phyloP scores from a whole-genome alignment of 2,113 vertebrate species.

The Macaca mulatta region DNA sequence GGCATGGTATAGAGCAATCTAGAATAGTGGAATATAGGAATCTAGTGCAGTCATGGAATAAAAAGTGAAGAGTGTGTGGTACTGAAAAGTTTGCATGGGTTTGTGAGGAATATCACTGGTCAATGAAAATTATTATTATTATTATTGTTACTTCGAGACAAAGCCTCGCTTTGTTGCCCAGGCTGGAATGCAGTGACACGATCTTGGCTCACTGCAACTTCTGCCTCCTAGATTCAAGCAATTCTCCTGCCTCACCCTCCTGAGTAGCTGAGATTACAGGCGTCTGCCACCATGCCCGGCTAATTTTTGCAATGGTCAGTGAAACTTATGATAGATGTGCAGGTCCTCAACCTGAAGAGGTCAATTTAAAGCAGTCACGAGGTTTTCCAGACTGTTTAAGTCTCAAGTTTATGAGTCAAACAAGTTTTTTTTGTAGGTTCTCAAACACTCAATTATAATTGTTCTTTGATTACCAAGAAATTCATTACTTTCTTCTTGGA shows the following conservation, averaged over 20 bases:
- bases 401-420: conserved; percentile 3
- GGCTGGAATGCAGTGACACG: no score
- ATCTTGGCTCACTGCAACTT: no score
- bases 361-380: neutral
- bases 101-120: neutral
- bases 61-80: neutral
- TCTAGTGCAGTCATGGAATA: neutral
- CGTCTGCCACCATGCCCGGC: no score
- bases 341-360: neutral
- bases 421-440: conserved; percentile 15
- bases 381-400: neutral
- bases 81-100: neutral
- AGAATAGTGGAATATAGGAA: neutral
- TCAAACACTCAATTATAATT: conserved; percentile 23
- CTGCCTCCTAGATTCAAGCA: no score
- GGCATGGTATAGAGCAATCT: neutral
- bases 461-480: conserved; percentile 32
- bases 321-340: neutral
- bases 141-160: no score
- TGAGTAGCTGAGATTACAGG: no score
- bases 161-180: no score
- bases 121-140: neutral
- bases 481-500: conserved; percentile 48
- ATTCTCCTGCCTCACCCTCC: no score
- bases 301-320: no score